Conservation (phyloP, 2,113 vertebrate genomes). For the Motacilla tschutschensis region DNA sequence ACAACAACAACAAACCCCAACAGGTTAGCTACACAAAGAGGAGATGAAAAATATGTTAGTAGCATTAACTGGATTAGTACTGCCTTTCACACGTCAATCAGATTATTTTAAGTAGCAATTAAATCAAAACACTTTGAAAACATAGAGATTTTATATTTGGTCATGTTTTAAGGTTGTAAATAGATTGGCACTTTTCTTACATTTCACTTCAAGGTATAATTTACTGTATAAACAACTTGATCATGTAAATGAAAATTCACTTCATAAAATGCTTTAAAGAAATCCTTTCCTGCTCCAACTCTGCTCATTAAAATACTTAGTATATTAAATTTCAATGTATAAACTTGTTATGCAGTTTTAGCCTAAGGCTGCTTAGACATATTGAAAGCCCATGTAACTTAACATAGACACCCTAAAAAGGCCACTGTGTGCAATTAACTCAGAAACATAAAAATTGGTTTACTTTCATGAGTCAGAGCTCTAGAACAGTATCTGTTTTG, state of each 20-base stretch:
- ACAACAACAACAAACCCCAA: not conserved
- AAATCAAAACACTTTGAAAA: not conserved
- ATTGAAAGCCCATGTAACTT: not conserved
- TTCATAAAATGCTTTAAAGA: not conserved
- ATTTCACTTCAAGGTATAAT: not conserved
- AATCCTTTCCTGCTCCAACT: not conserved
- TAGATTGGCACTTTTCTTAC: not conserved
- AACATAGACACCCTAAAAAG: not conserved
- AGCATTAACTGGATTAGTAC: not conserved
- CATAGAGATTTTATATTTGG: not conserved
- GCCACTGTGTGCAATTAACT: not conserved
- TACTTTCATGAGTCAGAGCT: not conserved
- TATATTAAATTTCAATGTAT: not conserved
- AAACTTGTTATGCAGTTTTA: not conserved
- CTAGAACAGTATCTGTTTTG: not conserved
- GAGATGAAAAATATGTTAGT: conserved; percentile 10
- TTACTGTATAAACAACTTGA: not conserved
- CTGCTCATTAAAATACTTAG: not conserved
- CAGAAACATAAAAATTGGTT: not conserved
- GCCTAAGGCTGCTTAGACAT: not conserved
- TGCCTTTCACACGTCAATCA: not conserved
- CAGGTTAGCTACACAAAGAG: not conserved
- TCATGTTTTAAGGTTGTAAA: not conserved
- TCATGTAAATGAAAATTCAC: not conserved
- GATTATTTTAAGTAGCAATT: not conserved